Conservation (phyloP, 2,888 invertebrate genomes). For the Lasioglossum malachurum region DNA sequence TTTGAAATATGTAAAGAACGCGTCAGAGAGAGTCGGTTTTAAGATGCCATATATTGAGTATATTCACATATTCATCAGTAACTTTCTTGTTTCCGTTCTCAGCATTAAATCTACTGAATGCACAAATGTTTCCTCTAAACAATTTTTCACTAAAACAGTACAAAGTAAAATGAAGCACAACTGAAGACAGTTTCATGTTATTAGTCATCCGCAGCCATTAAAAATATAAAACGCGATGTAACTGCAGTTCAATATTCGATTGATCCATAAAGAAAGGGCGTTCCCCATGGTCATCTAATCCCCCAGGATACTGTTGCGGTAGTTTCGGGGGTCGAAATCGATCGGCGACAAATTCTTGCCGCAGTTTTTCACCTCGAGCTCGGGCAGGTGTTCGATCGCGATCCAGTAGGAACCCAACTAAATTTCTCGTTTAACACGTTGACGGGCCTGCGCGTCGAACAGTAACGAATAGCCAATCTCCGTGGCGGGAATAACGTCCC, state of each 20-base stretch:
- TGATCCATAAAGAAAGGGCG: background rate
- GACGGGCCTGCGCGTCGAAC: slow-evolving; percentile 35
- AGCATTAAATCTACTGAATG: background rate
- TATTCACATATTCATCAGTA: no score
- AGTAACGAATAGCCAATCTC: slow-evolving; percentile 73
- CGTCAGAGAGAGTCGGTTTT: background rate
- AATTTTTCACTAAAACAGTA: no score
- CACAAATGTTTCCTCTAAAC: no score
- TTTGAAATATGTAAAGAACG: background rate
- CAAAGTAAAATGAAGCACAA: background rate
- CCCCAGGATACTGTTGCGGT: background rate
- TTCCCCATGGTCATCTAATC: background rate
- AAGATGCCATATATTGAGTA: background rate
- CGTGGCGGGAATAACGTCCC: slow-evolving; percentile 60
- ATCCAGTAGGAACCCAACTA: slow-evolving; percentile 1
- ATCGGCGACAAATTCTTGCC: background rate
- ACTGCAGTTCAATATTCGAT: background rate
- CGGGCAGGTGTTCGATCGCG: background rate
- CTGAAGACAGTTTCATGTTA: background rate
- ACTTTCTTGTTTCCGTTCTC: background rate
- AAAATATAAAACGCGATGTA: background rate
- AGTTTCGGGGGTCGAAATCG: background rate
- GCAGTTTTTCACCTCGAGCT: background rate
- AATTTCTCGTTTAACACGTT: slow-evolving; percentile 34
- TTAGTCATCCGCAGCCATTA: background rate